phyloP scores from a whole-genome alignment of 1,140 invertebrate species.

The Drosophila pallidifrons region DNA sequence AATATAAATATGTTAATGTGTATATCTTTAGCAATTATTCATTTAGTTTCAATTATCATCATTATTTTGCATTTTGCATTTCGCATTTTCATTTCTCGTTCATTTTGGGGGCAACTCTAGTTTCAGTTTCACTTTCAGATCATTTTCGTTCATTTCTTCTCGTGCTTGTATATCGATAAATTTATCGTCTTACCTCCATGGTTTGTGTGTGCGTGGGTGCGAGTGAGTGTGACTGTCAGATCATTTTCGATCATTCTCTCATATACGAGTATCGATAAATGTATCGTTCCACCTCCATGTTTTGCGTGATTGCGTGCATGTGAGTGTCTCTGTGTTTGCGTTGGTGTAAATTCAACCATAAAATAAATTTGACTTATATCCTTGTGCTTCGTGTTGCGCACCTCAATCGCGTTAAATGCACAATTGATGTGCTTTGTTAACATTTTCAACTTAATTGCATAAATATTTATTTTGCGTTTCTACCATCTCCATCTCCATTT shows the following conservation, averaged over 20 bases:
- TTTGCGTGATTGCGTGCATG: neutral
- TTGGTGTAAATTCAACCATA: neutral
- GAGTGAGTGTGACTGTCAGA: neutral
- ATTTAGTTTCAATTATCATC: conserved; percentile 12
- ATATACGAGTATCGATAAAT: neutral
- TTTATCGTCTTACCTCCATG: neutral
- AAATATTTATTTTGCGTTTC: conserved; percentile 20
- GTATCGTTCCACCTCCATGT: neutral
- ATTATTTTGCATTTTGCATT: conserved; percentile 7
- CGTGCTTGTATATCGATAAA: neutral
- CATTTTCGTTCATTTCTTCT: neutral
- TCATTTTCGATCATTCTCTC: neutral
- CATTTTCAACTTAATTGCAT: conserved; percentile 31
- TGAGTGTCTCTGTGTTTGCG: neutral
- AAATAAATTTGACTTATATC: neutral
- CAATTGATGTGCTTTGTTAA: conserved; percentile 17
- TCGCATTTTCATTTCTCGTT: neutral
- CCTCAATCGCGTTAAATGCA: neutral
- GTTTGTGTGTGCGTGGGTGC: neutral
- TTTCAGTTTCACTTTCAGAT: neutral
- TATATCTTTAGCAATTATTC: conserved; percentile 55
- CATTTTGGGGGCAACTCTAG: neutral
- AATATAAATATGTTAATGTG: conserved; percentile 79
- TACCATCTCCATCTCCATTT: conserved; percentile 9
- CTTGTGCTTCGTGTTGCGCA: neutral